Base-by-base conservation (phyloP, 2,888 invertebrate genomes). In the Eupithecia inturbata region DNA sequence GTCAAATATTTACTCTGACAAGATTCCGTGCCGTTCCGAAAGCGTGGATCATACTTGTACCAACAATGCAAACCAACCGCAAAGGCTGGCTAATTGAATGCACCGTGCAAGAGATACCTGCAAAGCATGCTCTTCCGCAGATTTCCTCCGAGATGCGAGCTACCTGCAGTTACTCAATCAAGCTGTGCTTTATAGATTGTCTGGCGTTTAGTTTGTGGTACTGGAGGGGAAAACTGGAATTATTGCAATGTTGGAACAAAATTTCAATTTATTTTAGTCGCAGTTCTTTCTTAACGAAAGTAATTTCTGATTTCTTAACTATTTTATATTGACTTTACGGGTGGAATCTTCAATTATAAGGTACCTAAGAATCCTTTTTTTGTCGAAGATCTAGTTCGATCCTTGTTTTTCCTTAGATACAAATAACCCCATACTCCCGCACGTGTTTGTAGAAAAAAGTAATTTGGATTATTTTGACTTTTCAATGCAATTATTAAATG, bases 141-240 rank as follows among this genome's bases (percentile, higher is more conserved):
- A 76, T 79, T 78, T 71, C 77, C 73, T 68, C 73, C 36, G 74
- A 77, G 79, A 77, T 77, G 78, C 72, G 70, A 67, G 74, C 75
- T 70, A 71, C 63, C 74, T 36, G 31, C 64, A n/a, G 33, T 64
- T 64, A 64, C 64, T 33, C 64, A 64, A 64, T 36, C 33, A 64
- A 31, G 63, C n/a, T n/a, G 62, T 31, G 3, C 62, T 16, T 9
- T 28, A 60, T 28, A 26, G 28, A 28, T 60, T 16, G 53, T 53
- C 22, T 53, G 53, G 28, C 9, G 60, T 60, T 28, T 26, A 28
- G 26, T 60, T 16, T 49, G 16, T 7, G 0, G 16, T 28, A 0
- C 22, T 22, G 53, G 53, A 22, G 22, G 0, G 53, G 22, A 22
- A 53, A 53, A 10, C 53, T 22, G 53, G 22, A 22, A 53, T 22